phyloP scores from a whole-genome alignment of 2,888 invertebrate species.

The Elaeidobius kamerunicus region DNA sequence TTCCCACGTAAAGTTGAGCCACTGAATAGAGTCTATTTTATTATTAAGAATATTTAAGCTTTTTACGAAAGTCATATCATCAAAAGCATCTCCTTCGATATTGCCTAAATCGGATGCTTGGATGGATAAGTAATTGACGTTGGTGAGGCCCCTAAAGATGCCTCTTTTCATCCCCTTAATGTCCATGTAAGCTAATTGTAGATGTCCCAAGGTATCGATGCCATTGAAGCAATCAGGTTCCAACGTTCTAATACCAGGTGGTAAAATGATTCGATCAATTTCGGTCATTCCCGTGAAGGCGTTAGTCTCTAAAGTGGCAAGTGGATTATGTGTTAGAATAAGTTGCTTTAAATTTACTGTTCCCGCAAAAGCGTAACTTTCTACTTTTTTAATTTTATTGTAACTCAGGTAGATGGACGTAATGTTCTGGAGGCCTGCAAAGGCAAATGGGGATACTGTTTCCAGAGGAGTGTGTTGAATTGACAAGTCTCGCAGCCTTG shows the following conservation, averaged over 20 bases:
- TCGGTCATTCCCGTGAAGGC: conserved; percentile 83
- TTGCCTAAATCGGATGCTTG: conserved; percentile 81
- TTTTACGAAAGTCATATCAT: conserved; percentile 69
- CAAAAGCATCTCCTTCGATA: conserved; percentile 71
- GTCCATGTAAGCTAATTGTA: conserved; percentile 84
- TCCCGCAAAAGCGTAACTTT: conserved; percentile 80
- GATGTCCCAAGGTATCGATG: conserved; percentile 74
- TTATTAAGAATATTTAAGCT: conserved; percentile 76
- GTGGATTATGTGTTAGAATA: conserved; percentile 79
- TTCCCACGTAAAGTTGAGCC: conserved; percentile 66
- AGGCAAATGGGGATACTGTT: conserved; percentile 78
- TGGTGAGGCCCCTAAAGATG: conserved; percentile 74
- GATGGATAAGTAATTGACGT: conserved; percentile 71
- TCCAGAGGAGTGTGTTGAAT: conserved; percentile 84
- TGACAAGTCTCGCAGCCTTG: conserved; percentile 72
- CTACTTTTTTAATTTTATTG: conserved; percentile 56
- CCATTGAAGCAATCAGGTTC: conserved; percentile 80
- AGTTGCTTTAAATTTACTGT: conserved; percentile 80
- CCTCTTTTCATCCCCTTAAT: conserved; percentile 51
- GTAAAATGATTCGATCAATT: conserved; percentile 79
- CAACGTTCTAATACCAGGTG: conserved; percentile 72
- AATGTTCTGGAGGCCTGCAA: conserved; percentile 82
- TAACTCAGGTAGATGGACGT: conserved; percentile 61
- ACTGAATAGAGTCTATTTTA: conserved; percentile 79
- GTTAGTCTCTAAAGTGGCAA: conserved; percentile 74